Percentiles rank a stretch among this genome's conserved stretches.
phyloP scores from a whole-genome alignment of 2,113 vertebrate species.

The Phalacrocorax carbo region DNA sequence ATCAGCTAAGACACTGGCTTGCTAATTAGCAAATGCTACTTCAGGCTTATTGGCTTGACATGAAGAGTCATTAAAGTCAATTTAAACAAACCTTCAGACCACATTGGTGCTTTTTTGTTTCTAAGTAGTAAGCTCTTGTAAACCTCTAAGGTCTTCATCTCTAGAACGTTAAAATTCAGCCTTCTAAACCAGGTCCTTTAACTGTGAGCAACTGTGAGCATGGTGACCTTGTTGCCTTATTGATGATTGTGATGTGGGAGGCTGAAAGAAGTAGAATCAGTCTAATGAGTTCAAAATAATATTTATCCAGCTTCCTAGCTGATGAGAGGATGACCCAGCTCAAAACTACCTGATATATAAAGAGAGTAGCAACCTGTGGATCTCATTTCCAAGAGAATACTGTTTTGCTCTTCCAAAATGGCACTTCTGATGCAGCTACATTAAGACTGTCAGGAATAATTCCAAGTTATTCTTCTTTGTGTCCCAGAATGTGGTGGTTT shows the following conservation, averaged over 20 bases:
- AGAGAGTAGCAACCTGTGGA: not conserved
- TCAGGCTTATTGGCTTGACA: conserved; percentile 7
- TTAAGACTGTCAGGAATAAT: not conserved
- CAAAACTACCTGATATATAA: not conserved
- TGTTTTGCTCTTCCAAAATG: not conserved
- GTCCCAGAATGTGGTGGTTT: not conserved
- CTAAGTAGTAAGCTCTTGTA: not conserved
- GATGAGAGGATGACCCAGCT: not conserved
- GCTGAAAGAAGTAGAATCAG: not conserved
- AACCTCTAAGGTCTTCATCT: not conserved
- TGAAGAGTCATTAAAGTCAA: not conserved
- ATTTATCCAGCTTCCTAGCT: not conserved
- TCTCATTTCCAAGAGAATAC: not conserved
- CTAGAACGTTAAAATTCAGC: not conserved
- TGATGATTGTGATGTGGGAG: not conserved
- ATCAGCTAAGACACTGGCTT: not conserved
- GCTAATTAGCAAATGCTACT: conserved; percentile 7
- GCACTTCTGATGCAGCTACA: not conserved
- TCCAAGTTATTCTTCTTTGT: not conserved
- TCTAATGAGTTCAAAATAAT: not conserved
- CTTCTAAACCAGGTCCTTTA: not conserved
- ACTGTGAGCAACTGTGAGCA: not conserved
- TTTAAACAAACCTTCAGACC: not conserved
- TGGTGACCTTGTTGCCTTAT: not conserved
- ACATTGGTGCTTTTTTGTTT: not conserved